phyloP scores from a whole-genome alignment of 2,113 vertebrate species.

The Colius striatus region DNA sequence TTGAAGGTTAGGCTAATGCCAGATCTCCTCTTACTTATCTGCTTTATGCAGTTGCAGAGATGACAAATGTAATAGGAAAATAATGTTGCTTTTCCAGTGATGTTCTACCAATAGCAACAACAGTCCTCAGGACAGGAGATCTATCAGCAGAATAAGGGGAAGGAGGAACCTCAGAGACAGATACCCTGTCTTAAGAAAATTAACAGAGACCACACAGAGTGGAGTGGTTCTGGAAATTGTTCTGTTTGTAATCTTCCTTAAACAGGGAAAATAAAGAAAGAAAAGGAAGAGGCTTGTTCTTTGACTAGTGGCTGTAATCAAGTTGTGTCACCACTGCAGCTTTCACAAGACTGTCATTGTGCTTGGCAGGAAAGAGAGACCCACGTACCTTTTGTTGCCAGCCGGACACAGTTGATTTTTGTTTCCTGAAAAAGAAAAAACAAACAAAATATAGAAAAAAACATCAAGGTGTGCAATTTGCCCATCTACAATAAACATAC shows the following conservation, averaged over 20 bases:
- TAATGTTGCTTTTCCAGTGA: not conserved
- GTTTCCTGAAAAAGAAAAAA: constrained; percentile 86
- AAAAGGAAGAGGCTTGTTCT: not conserved
- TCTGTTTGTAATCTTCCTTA: not conserved
- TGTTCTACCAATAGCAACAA: not conserved
- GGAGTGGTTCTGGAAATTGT: not conserved
- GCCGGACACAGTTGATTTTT: constrained; percentile 96
- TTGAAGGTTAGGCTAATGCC: not conserved
- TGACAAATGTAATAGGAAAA: not conserved
- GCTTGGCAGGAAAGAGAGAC: constrained; percentile 27
- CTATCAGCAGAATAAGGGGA: not conserved
- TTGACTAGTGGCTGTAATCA: constrained; percentile 14
- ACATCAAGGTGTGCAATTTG: constrained; percentile 2
- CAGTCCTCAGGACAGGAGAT: not conserved
- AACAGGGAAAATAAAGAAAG: not conserved
- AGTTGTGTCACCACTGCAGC: constrained; percentile 57
- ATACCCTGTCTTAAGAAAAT: not conserved
- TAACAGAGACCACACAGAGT: not conserved
- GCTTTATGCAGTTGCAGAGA: not conserved
- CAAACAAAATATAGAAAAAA: constrained; percentile 49
- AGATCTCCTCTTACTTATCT: constrained; percentile 5
- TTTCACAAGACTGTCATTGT: not conserved
- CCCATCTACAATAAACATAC: not conserved
- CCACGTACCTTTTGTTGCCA: constrained; percentile 96
- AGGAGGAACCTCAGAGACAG: not conserved